A percentile compares a stretch with the other conserved stretches of the same genome.
phyloP scores from a whole-genome alignment of 1,140 invertebrate species.

The Drosophila malerkotliana region DNA sequence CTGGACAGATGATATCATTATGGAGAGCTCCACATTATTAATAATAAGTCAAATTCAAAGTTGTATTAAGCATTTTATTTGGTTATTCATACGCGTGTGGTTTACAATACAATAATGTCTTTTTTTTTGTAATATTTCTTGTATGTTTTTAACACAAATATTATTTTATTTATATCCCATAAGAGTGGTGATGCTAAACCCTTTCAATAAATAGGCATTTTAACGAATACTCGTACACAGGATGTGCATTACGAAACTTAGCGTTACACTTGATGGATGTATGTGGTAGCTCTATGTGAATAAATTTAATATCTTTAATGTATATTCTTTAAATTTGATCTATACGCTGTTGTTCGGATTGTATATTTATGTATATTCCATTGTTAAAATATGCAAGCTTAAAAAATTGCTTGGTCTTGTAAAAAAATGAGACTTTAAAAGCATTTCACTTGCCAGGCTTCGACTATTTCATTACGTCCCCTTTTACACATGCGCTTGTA shows the following conservation, averaged over 20 bases:
- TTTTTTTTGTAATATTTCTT: conserved; percentile 46
- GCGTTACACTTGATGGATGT: conserved; percentile 58
- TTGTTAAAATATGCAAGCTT: conserved; percentile 79
- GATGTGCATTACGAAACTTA: conserved; percentile 73
- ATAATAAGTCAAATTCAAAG: neutral
- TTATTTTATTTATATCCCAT: conserved; percentile 67
- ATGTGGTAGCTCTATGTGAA: conserved; percentile 32
- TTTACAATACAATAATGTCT: conserved; percentile 82
- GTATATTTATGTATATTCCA: conserved; percentile 73
- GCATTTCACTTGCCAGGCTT: conserved; percentile 78
- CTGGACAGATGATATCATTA: too few relatives aligned
- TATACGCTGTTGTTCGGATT: conserved; percentile 57
- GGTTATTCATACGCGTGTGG: conserved; percentile 82
- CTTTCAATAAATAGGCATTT: conserved; percentile 62
- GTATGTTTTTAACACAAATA: conserved; percentile 79
- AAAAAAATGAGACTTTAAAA: conserved; percentile 82
- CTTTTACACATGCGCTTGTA: conserved; percentile 63
- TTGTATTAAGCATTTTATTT: conserved; percentile 82
- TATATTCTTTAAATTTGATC: conserved; percentile 73
- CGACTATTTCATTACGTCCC: conserved; percentile 56
- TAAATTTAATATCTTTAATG: conserved; percentile 39
- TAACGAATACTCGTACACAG: conserved; percentile 54
- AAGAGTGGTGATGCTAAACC: conserved; percentile 65
- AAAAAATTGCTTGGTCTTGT: conserved; percentile 80
- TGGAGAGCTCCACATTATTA: neutral